Conservation (phyloP, 1,140 invertebrate genomes). For the Drosophila sp. region DNA sequence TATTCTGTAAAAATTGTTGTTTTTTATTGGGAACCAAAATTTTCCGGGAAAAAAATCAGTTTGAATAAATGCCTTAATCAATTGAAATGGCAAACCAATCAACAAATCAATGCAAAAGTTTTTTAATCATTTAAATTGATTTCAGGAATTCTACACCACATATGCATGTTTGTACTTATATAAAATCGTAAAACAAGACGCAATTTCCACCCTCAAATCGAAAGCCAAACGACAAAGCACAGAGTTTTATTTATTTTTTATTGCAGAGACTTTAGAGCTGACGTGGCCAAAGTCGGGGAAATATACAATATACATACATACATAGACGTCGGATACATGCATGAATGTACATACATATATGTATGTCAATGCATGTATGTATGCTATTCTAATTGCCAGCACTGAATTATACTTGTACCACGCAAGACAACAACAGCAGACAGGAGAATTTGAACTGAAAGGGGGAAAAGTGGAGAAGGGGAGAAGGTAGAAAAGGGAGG, state of each 20-base stretch:
- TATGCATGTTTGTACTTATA: background rate
- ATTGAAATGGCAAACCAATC: background rate
- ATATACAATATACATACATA: background rate
- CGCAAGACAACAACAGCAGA: background rate
- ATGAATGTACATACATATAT: background rate
- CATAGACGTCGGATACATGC: background rate
- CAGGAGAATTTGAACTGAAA: background rate
- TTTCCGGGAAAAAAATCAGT: too few relatives aligned
- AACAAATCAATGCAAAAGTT: conserved; percentile 10
- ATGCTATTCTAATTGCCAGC: conserved; percentile 36
- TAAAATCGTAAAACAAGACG: conserved; percentile 16
- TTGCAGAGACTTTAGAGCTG: conserved; percentile 17
- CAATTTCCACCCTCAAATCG: conserved; percentile 14
- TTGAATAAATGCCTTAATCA: background rate
- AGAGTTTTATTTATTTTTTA: background rate
- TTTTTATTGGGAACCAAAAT: too few relatives aligned
- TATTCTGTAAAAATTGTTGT: too few relatives aligned
- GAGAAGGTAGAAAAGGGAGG: background rate
- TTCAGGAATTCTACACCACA: conserved; percentile 7
- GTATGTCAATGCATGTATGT: background rate
- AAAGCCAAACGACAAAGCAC: background rate
- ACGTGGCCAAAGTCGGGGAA: conserved; percentile 35
- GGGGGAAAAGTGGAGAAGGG: background rate
- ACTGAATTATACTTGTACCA: too few relatives aligned
- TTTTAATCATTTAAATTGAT: conserved; percentile 17